Evolutionary conservation across 2,113 vertebrate genomes (phyloP), one percentile per base, ranked within the genome.

Genomic region (Cyprinodon tularosa): DNA sequence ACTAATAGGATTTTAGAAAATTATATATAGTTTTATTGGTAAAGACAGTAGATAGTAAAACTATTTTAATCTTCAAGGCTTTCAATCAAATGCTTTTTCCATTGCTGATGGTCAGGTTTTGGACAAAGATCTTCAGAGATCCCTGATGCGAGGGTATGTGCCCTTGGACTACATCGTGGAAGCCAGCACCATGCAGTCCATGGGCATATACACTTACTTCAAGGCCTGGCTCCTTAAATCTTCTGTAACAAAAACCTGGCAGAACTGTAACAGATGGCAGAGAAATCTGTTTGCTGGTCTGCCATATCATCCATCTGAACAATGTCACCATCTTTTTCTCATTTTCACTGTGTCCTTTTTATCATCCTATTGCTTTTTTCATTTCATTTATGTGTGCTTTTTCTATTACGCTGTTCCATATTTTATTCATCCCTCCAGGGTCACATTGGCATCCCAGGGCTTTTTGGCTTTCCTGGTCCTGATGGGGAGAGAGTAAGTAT

Each of bases 161-260:
- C 96, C 97, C 97, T 98, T 99, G 96, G 97, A 98, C 96, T 98
- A 98, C 97, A 99, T 98, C 97, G 98, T 99, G 96, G 96, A 97
- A 97, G 96, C 96, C 96, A 96, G 96, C 97, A 98, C 97, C 97
- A 99, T 99, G 97, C 97, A 99, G 97, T 99, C 97, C 97, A 97
- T 97, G 97, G 97, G 97, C 97, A 99, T 98, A 99, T 99, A 98
- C 97, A 99, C 97, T 98, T 97, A 96, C 96, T 95, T 97, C 97
- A 98, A 97, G 97, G 97, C 96, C 96, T 98, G 92, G 95, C 93
- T 98, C 97, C 86, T 96, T 97, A 93, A 86, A 87, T 88, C 67
- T 68, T 4, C 65, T 62, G 59, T 38, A 44, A 39, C 77, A 11
- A 29, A 77, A 62, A 62, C 69, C 60, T 66, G 42, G 59, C 36